Base-by-base conservation (phyloP, 2,888 invertebrate species). In the Unio pictorum region DNA sequence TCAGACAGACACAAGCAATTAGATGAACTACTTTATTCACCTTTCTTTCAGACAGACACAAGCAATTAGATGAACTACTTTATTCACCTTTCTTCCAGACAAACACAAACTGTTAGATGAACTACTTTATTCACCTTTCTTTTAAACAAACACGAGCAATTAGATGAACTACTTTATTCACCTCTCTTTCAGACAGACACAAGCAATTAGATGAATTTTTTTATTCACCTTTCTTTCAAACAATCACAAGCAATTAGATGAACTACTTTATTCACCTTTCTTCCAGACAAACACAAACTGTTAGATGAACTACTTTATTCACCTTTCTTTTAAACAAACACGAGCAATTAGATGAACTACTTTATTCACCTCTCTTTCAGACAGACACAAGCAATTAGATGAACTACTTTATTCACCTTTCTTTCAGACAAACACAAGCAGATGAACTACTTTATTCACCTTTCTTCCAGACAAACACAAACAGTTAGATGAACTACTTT, bases 1-100 rank as follows among this genome's bases (percentile, higher is more conserved):
- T 23, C 72, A 84, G 83, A 86, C 67, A 81, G 74, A 60, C 80
- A 80, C 55, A 60, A 68, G 11, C 69, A 72, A 15, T 64, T 78
- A 54, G 78, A 82, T 61, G 72, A 76, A 64, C 65, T 73, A 20
- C 61, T 80, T 20, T 23, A 23, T 23, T 30, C 26, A 62, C 54
- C 23, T 55, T 55, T 28, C 34, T 71, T 73, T 28, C 71, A 84
- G 83, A 86, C 67, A 81, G 74, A 61, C 80, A 79, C 54, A 58
- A 67, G 17, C 68, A 72, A 18, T 64, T 78, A 28, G 77, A 82
- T 60, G 72, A 76, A 64, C 66, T 73, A 20, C 61, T 80, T 18
- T 26, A 28, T 62, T 45, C 26, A 61, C 54, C 17, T 57, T 58
- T 28, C 34, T 71, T 73, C 23, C 72, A 84, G 83, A 86, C 67